Evolutionary conservation across 2,113 vertebrate genomes (phyloP).

Genomic region (Willisornis vidua): DNA sequence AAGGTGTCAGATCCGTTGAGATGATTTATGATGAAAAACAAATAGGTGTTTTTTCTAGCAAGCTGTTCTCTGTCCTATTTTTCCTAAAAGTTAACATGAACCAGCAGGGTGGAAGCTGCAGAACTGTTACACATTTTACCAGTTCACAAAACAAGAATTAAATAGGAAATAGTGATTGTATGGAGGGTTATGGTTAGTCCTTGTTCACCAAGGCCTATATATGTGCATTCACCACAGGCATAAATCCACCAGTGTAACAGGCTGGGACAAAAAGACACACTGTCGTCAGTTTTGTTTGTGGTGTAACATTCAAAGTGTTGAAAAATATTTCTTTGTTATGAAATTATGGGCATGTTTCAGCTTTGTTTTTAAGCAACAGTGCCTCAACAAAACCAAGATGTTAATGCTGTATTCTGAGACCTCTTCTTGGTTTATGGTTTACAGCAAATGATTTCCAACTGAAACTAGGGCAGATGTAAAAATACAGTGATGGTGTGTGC

Average conservation of each 20-base stretch:
- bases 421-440: not conserved
- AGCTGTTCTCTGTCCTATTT: not conserved
- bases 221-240: not conserved
- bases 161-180: not conserved
- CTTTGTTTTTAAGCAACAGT: conserved; percentile 49
- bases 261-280: not conserved
- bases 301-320: conserved; percentile 44
- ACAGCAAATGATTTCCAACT: not conserved
- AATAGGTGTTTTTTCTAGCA: not conserved
- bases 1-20: not conserved
- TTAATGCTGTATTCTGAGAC: not conserved
- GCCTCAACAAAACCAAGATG: conserved; percentile 33
- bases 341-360: conserved; percentile 54
- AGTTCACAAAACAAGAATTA: not conserved
- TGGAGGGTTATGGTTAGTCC: not conserved
- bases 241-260: not conserved
- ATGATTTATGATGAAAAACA: not conserved
- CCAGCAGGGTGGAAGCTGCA: not conserved
- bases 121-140: not conserved
- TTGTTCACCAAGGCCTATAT: not conserved
- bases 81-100: not conserved
- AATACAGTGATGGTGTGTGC: not conserved
- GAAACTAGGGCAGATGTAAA: not conserved
- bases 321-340: conserved; percentile 63
- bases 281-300: conserved; percentile 46